Percentiles rank a stretch among this genome's conserved stretches.
phyloP scores from a whole-genome alignment of 2,113 vertebrate genomes.

The Cyphomyrus discorhynchus region DNA sequence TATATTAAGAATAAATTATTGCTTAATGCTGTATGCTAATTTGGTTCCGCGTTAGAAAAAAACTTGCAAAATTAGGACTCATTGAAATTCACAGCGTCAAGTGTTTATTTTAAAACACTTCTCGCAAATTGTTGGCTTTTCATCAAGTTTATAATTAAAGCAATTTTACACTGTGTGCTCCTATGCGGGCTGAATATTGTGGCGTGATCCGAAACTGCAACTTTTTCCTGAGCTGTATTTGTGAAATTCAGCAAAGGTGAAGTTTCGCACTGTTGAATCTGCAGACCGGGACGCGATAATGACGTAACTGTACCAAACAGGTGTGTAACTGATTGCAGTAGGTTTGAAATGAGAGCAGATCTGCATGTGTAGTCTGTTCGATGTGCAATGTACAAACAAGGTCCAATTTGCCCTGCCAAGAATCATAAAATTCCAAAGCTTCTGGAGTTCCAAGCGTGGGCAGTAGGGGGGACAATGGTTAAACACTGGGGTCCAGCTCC shows the following conservation, averaged over 20 bases:
- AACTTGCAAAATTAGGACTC: slow-evolving; percentile 31
- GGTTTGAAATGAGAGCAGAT: not conserved
- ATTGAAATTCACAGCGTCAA: slow-evolving; percentile 26
- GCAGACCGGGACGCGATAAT: slow-evolving; percentile 26
- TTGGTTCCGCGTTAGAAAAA: not conserved
- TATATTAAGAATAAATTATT: slow-evolving; percentile 3
- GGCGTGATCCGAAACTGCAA: slow-evolving; percentile 11
- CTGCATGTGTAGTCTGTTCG: not conserved
- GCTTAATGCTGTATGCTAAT: not conserved
- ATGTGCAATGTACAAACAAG: not conserved
- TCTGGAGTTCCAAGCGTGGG: no score
- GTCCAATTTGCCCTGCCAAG: not conserved
- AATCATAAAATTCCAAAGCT: not conserved
- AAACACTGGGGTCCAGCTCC: not conserved
- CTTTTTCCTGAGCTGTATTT: slow-evolving; percentile 29
- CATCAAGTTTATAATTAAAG: slow-evolving; percentile 45
- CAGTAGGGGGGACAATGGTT: not conserved
- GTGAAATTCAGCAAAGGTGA: slow-evolving; percentile 36
- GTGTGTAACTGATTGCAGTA: not conserved
- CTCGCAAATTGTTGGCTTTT: slow-evolving; percentile 30
- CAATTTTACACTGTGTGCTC: slow-evolving; percentile 40
- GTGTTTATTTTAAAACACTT: slow-evolving; percentile 36
- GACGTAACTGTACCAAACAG: slow-evolving; percentile 24
- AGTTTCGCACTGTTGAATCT: slow-evolving; percentile 30
- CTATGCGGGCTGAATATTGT: slow-evolving; percentile 36